Base-by-base conservation (phyloP, 2,888 invertebrate species). In the Steromphala cineraria region DNA sequence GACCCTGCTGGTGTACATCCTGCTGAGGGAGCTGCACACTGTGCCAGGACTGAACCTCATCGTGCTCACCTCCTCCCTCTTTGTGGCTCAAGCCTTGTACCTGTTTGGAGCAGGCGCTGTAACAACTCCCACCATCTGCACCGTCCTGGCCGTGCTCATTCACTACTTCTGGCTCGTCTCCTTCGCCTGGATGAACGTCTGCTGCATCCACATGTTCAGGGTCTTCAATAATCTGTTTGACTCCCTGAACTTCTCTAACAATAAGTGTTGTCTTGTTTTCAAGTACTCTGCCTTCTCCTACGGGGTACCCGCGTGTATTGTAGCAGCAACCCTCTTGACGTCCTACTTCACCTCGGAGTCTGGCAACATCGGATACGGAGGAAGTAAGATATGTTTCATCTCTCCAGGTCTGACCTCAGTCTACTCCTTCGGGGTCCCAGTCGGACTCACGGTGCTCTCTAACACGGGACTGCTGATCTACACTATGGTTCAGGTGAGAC, bases 91-190 rank as follows among this genome's bases (percentile, higher is more conserved):
- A 40, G 53, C 53, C n/a, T 46, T 75, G n/a, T 53, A 52, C 46
- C 75, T 75, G 19, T 46, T 75, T 40, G 75, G 75, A 36, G 52
- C 75, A 0, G 46, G 52, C 19, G 21, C 53, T n/a, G 36, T 36
- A 17, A 17, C 24, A 28, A 52, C 31, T 5, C 81, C 40, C 0
- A 75, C 74, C 5, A 71, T 79, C 53, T 85, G 85, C 77, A 67
- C 79, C 71, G 80, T 76, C 10, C 67, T 83, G 24, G 83, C 75
- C 1, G 76, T 85, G 17, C 62, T 83, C 19, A 79, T 82, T 53
- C 85, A 85, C 75, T 87, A 85, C 71, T 77, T 75, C 67, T 86
- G 85, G 85, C 71, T 87, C 52, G 80, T 83, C 2, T 53, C 85
- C 4, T 83, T 87, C 55, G 56, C 62, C 24, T 82, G 83, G 82